These are phyloP conservation scores for Helicorthomorpha holstii DNA, from an alignment of 1,140 invertebrate genomes.

Conservation along the genomic window DNA sequence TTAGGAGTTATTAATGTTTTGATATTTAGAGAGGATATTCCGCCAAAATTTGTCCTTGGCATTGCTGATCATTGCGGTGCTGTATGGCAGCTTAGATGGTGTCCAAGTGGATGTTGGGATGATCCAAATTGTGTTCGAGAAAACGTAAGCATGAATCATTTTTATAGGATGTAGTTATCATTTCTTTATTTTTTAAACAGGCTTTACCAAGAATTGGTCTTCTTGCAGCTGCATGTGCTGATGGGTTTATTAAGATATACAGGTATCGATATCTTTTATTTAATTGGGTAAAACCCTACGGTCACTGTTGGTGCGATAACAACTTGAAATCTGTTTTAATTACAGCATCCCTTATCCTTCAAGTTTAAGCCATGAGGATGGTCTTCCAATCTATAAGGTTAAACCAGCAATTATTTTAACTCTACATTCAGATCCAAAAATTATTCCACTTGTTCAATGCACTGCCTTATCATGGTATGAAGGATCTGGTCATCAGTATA, in stretches of 20 bases:
- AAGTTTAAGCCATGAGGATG: neutral
- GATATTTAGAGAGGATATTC: neutral
- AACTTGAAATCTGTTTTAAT: neutral
- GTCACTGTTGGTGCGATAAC: too few species aligned
- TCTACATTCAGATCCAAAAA: too few species aligned
- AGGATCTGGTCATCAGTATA: constrained; percentile 25
- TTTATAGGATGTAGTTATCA: neutral
- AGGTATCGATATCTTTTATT: constrained; percentile 6
- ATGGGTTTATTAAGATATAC: constrained; percentile 41
- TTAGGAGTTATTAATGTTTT: neutral
- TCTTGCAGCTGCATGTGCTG: constrained; percentile 45
- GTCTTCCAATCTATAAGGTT: constrained; percentile 23
- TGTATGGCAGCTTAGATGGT: constrained; percentile 52
- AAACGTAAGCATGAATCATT: neutral
- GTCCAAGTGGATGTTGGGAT: constrained; percentile 48
- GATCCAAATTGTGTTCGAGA: constrained; percentile 11
- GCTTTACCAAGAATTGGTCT: constrained; percentile 37
- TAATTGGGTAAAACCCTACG: too few species aligned
- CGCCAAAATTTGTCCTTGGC: constrained; percentile 30
- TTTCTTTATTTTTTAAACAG: neutral
- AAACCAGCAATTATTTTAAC: constrained; percentile 24
- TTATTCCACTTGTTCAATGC: constrained; percentile 25
- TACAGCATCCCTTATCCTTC: constrained; percentile 7
- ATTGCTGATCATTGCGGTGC: constrained; percentile 44
- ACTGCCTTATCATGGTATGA: constrained; percentile 29